phyloP scores from a whole-genome alignment of 2,797 vertebrate species.

The Nyctibius grandis region DNA sequence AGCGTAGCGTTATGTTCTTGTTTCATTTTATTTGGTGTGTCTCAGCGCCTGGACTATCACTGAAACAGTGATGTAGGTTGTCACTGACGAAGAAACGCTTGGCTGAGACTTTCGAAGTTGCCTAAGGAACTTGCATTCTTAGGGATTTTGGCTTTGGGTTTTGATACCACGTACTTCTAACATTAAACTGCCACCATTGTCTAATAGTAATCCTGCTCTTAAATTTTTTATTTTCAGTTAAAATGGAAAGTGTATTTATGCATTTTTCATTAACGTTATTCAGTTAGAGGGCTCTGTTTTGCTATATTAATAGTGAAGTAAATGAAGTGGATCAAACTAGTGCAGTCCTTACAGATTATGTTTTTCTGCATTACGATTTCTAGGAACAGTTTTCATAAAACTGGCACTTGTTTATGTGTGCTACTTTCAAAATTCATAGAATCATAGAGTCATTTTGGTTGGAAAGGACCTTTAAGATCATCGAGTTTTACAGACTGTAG shows the following conservation, averaged over 20 bases:
- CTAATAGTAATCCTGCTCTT: background rate
- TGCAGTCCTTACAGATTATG: background rate
- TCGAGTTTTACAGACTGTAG: slow-evolving; percentile 23
- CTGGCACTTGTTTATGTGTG: background rate
- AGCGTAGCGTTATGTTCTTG: background rate
- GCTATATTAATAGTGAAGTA: background rate
- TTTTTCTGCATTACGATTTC: background rate
- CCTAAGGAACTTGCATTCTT: background rate
- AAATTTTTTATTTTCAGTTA: background rate
- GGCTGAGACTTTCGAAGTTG: background rate
- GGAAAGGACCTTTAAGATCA: no score
- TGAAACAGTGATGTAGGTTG: background rate
- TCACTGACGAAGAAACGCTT: background rate
- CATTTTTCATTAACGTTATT: background rate
- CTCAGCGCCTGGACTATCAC: background rate
- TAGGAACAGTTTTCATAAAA: background rate
- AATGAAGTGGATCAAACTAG: background rate
- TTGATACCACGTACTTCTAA: rapidly evolving
- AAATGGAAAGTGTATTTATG: background rate
- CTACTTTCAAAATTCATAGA: background rate
- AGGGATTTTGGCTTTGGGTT: background rate
- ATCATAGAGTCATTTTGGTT: no score
- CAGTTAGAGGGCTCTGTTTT: background rate
- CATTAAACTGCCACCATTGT: background rate
- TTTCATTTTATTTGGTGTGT: background rate